These are phyloP conservation scores for Bujurquina vittata DNA, from an alignment of 2,113 vertebrate genomes.

Conservation along the genomic window DNA sequence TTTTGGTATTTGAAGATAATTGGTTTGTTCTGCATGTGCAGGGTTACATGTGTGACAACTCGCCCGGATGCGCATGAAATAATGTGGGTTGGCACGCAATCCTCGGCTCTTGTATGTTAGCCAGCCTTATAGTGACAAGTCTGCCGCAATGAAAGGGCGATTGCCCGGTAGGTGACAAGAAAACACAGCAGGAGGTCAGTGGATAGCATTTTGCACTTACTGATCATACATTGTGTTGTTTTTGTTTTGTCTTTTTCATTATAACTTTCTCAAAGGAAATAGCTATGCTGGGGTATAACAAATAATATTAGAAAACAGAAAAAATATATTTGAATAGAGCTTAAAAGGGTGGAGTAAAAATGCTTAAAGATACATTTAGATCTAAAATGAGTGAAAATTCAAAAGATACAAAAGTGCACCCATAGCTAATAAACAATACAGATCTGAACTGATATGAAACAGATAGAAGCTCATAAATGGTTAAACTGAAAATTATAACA, in stretches of 20 bases:
- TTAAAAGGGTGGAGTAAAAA: background rate
- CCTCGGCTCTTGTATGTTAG: conserved; percentile 31
- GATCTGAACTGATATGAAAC: background rate
- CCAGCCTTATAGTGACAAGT: conserved; percentile 55
- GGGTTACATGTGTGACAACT: conserved; percentile 34
- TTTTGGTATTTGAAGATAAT: conserved; percentile 1
- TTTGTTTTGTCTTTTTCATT: background rate
- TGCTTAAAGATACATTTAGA: background rate
- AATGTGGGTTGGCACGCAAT: conserved; percentile 47
- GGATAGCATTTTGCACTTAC: conserved; percentile 27
- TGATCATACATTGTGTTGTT: background rate
- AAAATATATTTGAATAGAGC: background rate
- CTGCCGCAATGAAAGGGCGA: conserved; percentile 41
- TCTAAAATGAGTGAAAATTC: conserved; percentile 18
- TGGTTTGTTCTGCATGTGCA: conserved; percentile 33
- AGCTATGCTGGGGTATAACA: background rate
- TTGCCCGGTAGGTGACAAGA: conserved; percentile 32
- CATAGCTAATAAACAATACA: background rate
- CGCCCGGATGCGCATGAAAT: conserved; percentile 44
- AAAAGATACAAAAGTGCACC: background rate
- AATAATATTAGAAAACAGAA: background rate
- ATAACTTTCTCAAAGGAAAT: background rate
- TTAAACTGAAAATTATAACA: background rate
- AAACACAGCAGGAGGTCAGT: conserved; percentile 31
- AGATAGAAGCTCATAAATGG: background rate